These are phyloP conservation scores for Dicerorhinus sumatrensis DNA, from an alignment of 2,113 vertebrate species.

Conservation along the genomic window DNA sequence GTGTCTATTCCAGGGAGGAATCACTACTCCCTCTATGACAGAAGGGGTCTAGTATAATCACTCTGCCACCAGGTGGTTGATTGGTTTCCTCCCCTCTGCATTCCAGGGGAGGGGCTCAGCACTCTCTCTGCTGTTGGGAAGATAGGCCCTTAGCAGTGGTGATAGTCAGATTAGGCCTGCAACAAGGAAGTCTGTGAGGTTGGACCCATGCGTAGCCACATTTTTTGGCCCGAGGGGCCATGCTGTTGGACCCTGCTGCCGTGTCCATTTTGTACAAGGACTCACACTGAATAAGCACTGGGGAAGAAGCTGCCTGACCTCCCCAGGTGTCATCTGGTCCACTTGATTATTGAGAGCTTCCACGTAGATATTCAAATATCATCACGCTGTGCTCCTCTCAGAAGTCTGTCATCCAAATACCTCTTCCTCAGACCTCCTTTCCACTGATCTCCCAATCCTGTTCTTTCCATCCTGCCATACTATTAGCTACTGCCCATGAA, in stretches of 20 bases:
- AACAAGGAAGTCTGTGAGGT: neutral
- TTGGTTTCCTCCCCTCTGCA: neutral
- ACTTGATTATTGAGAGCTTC: neutral
- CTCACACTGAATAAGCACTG: neutral
- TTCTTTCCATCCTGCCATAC: neutral
- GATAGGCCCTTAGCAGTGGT: no score
- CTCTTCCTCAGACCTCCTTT: neutral
- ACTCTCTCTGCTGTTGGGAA: neutral
- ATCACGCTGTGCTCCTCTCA: neutral
- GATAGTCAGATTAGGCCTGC: neutral
- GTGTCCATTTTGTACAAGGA: neutral
- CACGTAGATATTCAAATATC: neutral
- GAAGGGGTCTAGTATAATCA: neutral
- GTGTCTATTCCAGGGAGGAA: neutral
- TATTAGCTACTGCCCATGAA: neutral
- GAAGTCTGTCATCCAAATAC: no score
- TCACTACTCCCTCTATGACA: neutral
- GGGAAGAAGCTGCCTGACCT: neutral
- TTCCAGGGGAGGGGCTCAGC: no score
- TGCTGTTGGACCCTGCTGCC: neutral
- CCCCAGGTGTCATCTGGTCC: neutral
- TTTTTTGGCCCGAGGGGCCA: neutral
- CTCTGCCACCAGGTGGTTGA: neutral
- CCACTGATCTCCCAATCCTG: neutral
- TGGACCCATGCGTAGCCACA: accelerated